Percentiles rank a stretch among this genome's conserved stretches.
Evolutionary conservation across 2,113 vertebrate species (phyloP).

Genomic region (Clarias macrocephalus): DNA sequence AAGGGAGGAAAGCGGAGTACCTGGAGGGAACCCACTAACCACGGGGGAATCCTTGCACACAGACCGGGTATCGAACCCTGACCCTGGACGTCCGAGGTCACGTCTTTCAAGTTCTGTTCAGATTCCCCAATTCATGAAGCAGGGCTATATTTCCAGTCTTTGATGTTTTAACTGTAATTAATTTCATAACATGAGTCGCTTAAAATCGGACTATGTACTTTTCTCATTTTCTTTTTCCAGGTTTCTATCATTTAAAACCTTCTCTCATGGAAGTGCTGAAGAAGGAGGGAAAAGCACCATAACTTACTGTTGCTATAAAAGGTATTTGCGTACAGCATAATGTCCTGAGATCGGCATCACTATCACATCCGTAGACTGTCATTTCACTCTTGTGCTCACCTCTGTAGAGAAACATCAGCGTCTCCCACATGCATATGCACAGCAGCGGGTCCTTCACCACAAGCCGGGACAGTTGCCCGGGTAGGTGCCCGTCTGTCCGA

Average conservation of each 20-base stretch:
- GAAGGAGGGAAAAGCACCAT: not conserved
- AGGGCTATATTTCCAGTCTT: not conserved
- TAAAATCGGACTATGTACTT: not conserved
- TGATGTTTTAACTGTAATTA: not conserved
- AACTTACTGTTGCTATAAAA: not conserved
- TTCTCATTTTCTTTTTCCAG: not conserved
- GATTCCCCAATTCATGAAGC: not conserved
- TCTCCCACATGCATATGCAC: constrained; percentile 85
- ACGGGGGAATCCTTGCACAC: no score
- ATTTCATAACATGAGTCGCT: not conserved
- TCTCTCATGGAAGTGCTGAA: not conserved
- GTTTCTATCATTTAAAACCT: not conserved
- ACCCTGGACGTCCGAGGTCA: no score
- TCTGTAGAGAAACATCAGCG: constrained; percentile 96
- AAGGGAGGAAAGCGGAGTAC: no score
- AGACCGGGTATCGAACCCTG: no score
- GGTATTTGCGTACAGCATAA: no score
- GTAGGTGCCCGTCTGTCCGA: constrained; percentile 67
- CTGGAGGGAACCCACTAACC: no score
- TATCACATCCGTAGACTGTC: no score
- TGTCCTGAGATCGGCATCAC: not conserved
- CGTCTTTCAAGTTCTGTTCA: not conserved
- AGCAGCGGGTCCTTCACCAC: constrained; percentile 87
- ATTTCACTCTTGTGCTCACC: constrained; percentile 69
- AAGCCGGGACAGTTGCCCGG: constrained; percentile 77